Conservation (phyloP, 2,888 invertebrate species). For the Notodromas monacha region DNA sequence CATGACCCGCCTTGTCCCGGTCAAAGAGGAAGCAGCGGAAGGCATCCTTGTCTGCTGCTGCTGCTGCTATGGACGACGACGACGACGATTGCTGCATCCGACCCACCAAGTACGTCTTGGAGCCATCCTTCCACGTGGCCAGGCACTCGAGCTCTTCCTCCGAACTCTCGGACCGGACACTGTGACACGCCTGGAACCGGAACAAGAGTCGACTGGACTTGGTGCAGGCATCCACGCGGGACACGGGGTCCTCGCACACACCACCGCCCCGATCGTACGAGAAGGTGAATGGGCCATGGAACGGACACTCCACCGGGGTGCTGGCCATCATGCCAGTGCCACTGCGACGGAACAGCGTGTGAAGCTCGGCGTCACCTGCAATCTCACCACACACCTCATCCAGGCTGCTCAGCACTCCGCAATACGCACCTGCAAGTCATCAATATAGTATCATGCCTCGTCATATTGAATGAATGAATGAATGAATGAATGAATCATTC, state of each 20-base stretch:
- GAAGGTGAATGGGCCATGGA: slow-evolving; percentile 60
- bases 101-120: slow-evolving; percentile 58
- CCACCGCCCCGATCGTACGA: slow-evolving; percentile 70
- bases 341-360: too few species aligned
- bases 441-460: too few species aligned
- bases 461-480: too few species aligned
- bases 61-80: slow-evolving; percentile 20
- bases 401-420: too few species aligned
- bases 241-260: slow-evolving; percentile 55
- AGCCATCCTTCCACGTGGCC: slow-evolving; percentile 77
- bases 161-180: slow-evolving; percentile 61
- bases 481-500: too few species aligned
- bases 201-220: slow-evolving; percentile 61
- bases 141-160: slow-evolving; percentile 59
- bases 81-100: slow-evolving; percentile 52
- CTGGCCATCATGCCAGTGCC: too few species aligned
- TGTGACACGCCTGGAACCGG: slow-evolving; percentile 73
- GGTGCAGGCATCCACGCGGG: slow-evolving; percentile 72
- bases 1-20: too few species aligned
- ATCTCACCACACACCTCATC: too few species aligned
- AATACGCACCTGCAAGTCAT: too few species aligned
- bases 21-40: slow-evolving; percentile 85
- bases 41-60: slow-evolving; percentile 63
- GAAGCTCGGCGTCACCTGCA: too few species aligned
- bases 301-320: slow-evolving; percentile 64